Evolutionary conservation across 30 jellyfish, hydroid and myxozoan genomes (phyloP).

Genomic region (Hydractinia symbiolongicarpus): DNA sequence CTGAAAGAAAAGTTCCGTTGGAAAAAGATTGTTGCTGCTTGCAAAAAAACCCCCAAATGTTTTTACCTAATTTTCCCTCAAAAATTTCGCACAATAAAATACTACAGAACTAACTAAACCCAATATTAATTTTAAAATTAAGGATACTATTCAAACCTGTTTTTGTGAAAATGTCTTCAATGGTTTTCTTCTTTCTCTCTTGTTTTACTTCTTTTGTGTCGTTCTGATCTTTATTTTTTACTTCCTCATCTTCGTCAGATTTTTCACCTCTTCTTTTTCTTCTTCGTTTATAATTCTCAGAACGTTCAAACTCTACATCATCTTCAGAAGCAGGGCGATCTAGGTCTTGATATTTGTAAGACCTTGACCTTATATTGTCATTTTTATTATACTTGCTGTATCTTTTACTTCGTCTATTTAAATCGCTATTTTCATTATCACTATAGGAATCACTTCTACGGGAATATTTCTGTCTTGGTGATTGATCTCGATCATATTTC

Average conservation of each 20-base stretch:
- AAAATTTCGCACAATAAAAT: too few relatives aligned
- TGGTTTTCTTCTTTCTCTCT: slow-evolving; percentile 48
- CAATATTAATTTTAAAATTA: too few relatives aligned
- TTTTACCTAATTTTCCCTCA: too few relatives aligned
- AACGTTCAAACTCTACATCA: not conserved
- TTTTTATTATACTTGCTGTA: not conserved
- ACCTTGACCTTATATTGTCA: not conserved
- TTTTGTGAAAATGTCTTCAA: slow-evolving; percentile 69
- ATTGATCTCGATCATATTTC: not conserved
- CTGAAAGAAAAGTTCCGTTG: too few relatives aligned
- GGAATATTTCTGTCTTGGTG: slow-evolving; percentile 1
- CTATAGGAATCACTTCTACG: not conserved
- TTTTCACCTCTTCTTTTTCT: not conserved
- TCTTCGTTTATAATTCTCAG: too few relatives aligned
- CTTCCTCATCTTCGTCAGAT: not conserved
- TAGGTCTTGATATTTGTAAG: not conserved
- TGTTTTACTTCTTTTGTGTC: slow-evolving; percentile 20
- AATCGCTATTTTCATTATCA: not conserved
- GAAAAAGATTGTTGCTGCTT: too few relatives aligned
- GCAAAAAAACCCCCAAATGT: too few relatives aligned
- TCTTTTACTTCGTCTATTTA: not conserved
- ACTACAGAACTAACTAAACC: too few relatives aligned
- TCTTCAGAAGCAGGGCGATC: slow-evolving; percentile 6
- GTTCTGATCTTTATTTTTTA: not conserved
- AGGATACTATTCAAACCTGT: slow-evolving; percentile 43